phyloP scores from a whole-genome alignment of 1,140 invertebrate species.

The Platyscapa corneri region DNA sequence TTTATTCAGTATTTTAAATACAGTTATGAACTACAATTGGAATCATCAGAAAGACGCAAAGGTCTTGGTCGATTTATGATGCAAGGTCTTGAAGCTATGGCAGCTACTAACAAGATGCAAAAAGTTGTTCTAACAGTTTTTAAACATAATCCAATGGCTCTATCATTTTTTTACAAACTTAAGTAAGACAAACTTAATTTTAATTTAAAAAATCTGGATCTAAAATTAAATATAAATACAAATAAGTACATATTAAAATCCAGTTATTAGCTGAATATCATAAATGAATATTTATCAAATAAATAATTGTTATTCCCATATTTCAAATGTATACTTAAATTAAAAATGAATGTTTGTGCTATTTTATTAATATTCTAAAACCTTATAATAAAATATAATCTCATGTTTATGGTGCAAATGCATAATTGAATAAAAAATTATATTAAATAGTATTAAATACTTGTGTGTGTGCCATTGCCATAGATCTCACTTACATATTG shows the following conservation, averaged over 20 bases:
- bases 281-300: neutral
- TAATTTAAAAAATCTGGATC: neutral
- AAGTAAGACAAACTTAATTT: slow-evolving; percentile 74
- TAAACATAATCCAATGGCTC: slow-evolving; percentile 81
- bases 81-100: slow-evolving; percentile 84
- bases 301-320: neutral
- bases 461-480: no score
- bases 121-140: slow-evolving; percentile 90
- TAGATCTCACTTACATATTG: neutral
- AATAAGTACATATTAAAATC: neutral
- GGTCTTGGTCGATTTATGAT: slow-evolving; percentile 89
- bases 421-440: neutral
- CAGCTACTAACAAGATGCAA: slow-evolving; percentile 81
- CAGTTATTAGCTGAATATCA: neutral
- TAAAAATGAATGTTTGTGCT: neutral
- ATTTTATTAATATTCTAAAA: no score
- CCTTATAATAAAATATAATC: neutral
- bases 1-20: slow-evolving; percentile 55
- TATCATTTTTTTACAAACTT: slow-evolving; percentile 82
- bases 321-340: neutral
- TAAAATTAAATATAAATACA: neutral
- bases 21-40: slow-evolving; percentile 90
- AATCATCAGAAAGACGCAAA: slow-evolving; percentile 78
- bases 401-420: neutral
- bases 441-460: neutral